Evolutionary conservation across 1,140 invertebrate species (phyloP).

Genomic region (Dermatophagoides farinae): DNA sequence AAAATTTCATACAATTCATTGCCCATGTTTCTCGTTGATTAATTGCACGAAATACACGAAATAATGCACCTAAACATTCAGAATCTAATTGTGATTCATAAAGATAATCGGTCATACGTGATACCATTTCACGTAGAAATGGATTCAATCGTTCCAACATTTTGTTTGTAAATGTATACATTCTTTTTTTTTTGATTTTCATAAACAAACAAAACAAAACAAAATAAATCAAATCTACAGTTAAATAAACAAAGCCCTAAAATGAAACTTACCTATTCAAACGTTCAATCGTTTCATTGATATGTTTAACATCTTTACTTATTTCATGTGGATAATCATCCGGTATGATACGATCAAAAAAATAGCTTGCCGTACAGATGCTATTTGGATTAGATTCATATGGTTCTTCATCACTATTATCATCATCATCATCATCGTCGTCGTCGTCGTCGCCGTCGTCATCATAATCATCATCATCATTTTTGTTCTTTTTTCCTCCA

Average conservation of each 20-base stretch:
- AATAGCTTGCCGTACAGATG: background rate
- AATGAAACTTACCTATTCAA: background rate
- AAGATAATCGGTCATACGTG: background rate
- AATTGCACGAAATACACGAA: background rate
- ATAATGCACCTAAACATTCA: background rate
- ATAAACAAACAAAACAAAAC: background rate
- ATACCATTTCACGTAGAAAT: background rate
- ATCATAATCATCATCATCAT: background rate
- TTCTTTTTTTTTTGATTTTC: background rate
- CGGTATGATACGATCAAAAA: background rate
- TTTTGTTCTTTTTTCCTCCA: background rate
- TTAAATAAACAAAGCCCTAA: background rate
- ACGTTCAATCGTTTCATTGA: conserved; percentile 4
- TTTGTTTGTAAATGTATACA: conserved; percentile 4
- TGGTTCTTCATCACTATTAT: background rate
- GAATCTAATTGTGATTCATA: conserved; percentile 3
- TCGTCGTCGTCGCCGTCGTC: background rate
- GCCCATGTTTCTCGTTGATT: conserved; percentile 1
- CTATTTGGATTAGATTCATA: background rate
- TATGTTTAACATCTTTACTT: conserved; percentile 6
- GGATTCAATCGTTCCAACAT: background rate
- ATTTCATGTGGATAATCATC: background rate
- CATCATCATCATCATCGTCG: background rate
- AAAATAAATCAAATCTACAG: background rate
- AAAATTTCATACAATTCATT: conserved; percentile 6